A percentile compares a stretch with the other conserved stretches of the same genome.
Evolutionary conservation across 2,888 invertebrate species (phyloP).

Genomic region (Erynnis tages): DNA sequence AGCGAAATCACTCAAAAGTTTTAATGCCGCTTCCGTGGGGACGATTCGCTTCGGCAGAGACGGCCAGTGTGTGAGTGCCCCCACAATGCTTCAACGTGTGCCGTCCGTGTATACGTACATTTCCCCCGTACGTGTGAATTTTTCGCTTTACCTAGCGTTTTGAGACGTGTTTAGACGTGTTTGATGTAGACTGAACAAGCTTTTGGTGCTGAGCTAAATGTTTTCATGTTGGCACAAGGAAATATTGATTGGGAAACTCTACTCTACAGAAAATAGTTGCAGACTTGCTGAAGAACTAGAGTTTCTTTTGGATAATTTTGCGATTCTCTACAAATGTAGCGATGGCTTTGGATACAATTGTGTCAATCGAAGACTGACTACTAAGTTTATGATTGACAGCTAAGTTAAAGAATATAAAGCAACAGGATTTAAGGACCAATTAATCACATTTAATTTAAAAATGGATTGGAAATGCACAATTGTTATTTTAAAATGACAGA

Average conservation of each 20-base stretch:
- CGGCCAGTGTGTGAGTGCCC: conserved; percentile 43
- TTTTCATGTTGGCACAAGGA: conserved; percentile 26
- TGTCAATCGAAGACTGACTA: too few relatives aligned
- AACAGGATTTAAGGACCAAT: too few relatives aligned
- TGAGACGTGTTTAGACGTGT: conserved; percentile 29
- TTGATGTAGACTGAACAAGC: conserved; percentile 29
- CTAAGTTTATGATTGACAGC: too few relatives aligned
- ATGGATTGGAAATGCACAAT: too few relatives aligned
- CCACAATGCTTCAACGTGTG: conserved; percentile 27
- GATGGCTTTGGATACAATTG: too few relatives aligned
- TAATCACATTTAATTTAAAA: too few relatives aligned
- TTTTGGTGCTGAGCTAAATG: conserved; percentile 28
- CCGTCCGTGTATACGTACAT: conserved; percentile 35
- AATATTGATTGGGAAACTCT: conserved; percentile 24
- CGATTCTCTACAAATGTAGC: not conserved
- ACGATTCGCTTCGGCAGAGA: conserved; percentile 40
- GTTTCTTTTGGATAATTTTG: not conserved
- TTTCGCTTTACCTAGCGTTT: conserved; percentile 28
- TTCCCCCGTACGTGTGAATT: conserved; percentile 23
- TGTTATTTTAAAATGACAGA: conserved; percentile 2
- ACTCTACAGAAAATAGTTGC: not conserved
- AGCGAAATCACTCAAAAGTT: conserved; percentile 81
- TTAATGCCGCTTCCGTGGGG: conserved; percentile 77
- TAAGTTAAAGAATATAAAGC: too few relatives aligned
- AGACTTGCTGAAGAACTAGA: not conserved